A percentile compares a stretch with the other conserved stretches of the same genome.
Evolutionary conservation across 2,888 invertebrate species (phyloP).

Genomic region (Gonocerus acuteangulatus): DNA sequence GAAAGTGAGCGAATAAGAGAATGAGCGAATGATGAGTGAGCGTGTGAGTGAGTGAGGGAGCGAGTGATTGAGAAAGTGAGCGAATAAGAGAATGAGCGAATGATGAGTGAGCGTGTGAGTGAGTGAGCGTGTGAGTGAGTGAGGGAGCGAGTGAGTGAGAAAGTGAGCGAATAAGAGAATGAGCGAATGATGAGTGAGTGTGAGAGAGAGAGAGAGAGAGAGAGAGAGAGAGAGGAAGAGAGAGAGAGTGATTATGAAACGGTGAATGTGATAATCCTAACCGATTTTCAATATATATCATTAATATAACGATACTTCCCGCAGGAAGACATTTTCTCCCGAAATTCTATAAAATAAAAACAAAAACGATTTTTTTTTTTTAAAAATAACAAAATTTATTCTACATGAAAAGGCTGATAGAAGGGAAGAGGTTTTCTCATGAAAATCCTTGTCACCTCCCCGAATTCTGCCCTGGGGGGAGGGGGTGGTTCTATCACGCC

Average conservation of each 20-base stretch:
- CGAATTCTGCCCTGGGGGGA: no score
- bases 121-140: neutral
- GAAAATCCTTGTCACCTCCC: no score
- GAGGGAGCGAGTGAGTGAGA: slow-evolving; percentile 5
- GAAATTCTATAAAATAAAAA: no score
- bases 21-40: neutral
- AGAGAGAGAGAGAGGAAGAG: neutral
- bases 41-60: neutral
- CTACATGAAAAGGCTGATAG: no score
- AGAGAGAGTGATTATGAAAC: neutral
- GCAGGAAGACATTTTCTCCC: no score
- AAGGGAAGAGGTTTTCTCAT: no score
- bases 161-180: no score
- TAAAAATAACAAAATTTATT: no score
- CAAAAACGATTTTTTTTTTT: no score
- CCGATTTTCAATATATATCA: no score
- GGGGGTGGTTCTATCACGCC: no score
- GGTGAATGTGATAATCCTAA: neutral
- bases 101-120: neutral
- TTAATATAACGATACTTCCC: no score
- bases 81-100: neutral
- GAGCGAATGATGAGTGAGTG: neutral
- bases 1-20: neutral
- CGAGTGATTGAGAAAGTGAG: neutral
- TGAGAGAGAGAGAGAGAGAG: neutral